These are phyloP conservation scores for Akabosia matsudoensis DNA, from an alignment of 1,140 invertebrate species.

Conservation along the genomic window DNA sequence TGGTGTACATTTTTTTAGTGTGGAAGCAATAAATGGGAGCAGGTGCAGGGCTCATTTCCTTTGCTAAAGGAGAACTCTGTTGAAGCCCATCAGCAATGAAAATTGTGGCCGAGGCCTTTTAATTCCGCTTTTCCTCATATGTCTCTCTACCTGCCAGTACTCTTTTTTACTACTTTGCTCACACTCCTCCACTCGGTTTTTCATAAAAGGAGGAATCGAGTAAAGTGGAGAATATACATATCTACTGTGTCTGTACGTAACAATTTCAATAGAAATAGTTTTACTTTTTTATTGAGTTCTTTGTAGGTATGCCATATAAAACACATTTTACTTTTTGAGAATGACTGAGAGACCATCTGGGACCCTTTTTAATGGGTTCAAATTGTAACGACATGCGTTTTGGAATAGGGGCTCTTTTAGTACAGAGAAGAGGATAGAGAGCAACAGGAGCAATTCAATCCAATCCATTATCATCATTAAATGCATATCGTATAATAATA, in stretches of 20 bases:
- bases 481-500: conserved; percentile 21
- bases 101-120: conserved; percentile 4
- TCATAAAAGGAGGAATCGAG: neutral
- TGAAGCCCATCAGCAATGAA: conserved; percentile 12
- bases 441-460: conserved; percentile 11
- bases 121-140: conserved; percentile 7
- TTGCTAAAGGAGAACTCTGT: neutral
- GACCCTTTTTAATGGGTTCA: conserved; percentile 10
- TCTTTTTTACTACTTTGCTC: neutral
- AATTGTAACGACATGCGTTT: neutral
- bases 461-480: conserved; percentile 24
- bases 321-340: neutral
- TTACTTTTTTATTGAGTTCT: neutral
- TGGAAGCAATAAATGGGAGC: conserved; percentile 20
- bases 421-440: neutral
- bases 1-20: neutral
- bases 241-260: too few species aligned
- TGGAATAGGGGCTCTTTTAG: too few species aligned
- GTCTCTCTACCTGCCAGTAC: too few species aligned
- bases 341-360: neutral
- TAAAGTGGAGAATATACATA: neutral
- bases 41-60: conserved; percentile 21
- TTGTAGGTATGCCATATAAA: neutral
- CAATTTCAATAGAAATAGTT: neutral
- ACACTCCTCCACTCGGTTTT: neutral